A percentile compares a stretch with the other conserved stretches of the same genome.
Evolutionary conservation across 2,797 vertebrate genomes (phyloP).

Genomic region (Nasua narica): DNA sequence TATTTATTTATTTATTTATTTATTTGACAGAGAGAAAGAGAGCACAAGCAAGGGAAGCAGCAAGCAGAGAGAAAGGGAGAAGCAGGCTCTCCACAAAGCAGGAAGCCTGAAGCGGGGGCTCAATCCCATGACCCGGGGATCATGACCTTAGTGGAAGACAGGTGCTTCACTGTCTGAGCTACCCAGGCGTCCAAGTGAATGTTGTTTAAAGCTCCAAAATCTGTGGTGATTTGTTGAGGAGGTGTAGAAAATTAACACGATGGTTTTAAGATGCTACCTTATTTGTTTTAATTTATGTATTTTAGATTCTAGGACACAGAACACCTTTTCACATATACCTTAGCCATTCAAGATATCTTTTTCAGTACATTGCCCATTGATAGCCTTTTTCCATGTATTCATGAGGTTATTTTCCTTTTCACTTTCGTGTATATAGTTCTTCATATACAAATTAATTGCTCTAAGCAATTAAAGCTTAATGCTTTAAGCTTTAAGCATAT

Average conservation of each 20-base stretch:
- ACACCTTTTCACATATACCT: background rate
- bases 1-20: background rate
- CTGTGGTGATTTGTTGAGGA: background rate
- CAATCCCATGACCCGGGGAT: background rate
- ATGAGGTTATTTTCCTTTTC: background rate
- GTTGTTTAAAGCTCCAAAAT: background rate
- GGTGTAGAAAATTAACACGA: background rate
- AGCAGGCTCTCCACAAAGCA: background rate
- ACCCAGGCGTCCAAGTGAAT: background rate
- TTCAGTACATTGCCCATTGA: background rate
- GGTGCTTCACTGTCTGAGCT: background rate
- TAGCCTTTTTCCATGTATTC: background rate
- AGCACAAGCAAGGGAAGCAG: background rate
- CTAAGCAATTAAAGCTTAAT: no score
- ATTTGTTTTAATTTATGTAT: background rate
- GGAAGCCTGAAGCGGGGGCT: accelerated
- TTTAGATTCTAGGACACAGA: background rate
- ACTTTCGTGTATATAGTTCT: background rate
- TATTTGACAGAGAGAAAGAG: background rate
- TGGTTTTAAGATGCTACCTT: background rate
- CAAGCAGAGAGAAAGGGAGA: background rate
- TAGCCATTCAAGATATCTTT: background rate
- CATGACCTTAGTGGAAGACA: background rate
- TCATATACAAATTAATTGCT: background rate
- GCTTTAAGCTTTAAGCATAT: no score